Percentiles rank a stretch among this genome's conserved stretches.
Conservation (phyloP, 1,140 invertebrate genomes). For the Lerema accius region DNA sequence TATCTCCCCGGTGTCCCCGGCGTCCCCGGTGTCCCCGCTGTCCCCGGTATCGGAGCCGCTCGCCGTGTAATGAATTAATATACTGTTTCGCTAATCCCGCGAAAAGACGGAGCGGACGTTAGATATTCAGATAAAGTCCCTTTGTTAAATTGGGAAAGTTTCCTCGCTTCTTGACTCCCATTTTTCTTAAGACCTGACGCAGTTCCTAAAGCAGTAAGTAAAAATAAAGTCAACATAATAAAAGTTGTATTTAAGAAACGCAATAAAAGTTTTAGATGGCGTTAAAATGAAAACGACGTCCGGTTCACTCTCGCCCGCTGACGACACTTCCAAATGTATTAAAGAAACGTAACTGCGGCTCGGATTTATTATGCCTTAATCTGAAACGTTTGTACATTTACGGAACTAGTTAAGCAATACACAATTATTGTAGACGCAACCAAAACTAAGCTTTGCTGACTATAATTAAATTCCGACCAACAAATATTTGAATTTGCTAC, state of each 20-base stretch:
- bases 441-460: too few relatives aligned
- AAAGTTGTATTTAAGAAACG: conserved; percentile 40
- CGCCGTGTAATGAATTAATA: conserved; percentile 36
- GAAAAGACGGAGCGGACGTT: conserved; percentile 10
- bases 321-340: conserved; percentile 25
- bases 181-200: conserved; percentile 28
- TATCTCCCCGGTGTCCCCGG: too few relatives aligned
- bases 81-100: conserved; percentile 36
- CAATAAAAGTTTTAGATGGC: conserved; percentile 36
- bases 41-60: background rate
- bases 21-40: too few relatives aligned
- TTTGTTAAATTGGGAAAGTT: conserved; percentile 47
- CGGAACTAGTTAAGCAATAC: too few relatives aligned
- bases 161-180: conserved; percentile 31
- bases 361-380: background rate
- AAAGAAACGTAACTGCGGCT: conserved; percentile 15
- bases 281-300: conserved; percentile 11
- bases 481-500: too few relatives aligned
- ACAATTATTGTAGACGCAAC: too few relatives aligned
- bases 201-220: conserved; percentile 34
- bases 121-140: conserved; percentile 43
- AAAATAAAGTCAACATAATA: conserved; percentile 39
- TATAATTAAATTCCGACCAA: too few relatives aligned
- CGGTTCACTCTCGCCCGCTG: background rate
- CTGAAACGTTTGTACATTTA: too few relatives aligned